Conservation (phyloP, 2,113 vertebrate genomes). For the Ibidorhyncha struthersii region DNA sequence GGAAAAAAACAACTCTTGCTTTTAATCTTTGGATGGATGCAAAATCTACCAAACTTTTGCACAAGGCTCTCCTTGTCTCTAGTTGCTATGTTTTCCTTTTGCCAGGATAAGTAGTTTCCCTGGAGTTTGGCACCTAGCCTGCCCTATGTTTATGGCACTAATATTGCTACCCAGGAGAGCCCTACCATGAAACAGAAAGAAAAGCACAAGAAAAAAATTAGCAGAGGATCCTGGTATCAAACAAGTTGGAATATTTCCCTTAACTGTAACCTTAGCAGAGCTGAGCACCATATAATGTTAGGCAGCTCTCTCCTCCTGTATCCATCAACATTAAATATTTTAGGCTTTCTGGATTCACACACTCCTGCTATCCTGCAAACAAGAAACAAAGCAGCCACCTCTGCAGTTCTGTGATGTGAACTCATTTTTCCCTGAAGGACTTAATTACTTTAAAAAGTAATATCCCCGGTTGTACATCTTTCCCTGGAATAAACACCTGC, state of each 20-base stretch:
- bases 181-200: neutral
- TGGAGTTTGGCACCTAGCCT: neutral
- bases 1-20: neutral
- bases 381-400: neutral
- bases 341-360: neutral
- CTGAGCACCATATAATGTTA: neutral
- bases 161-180: neutral
- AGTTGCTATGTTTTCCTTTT: neutral
- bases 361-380: neutral
- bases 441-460: neutral
- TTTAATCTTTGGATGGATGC: neutral
- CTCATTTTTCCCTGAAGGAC: neutral
- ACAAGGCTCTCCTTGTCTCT: neutral
- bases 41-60: neutral
- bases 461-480: neutral
- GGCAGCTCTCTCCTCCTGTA: neutral
- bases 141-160: neutral
- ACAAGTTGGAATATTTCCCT: neutral
- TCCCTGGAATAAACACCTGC: neutral
- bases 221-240: neutral
- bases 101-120: neutral
- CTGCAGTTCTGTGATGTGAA: neutral
- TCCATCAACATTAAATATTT: neutral
- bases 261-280: neutral
- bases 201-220: neutral